A percentile compares a stretch with the other conserved stretches of the same genome.
Evolutionary conservation across 2,113 vertebrate species (phyloP).

Genomic region (Phalacrocorax aristotelis): DNA sequence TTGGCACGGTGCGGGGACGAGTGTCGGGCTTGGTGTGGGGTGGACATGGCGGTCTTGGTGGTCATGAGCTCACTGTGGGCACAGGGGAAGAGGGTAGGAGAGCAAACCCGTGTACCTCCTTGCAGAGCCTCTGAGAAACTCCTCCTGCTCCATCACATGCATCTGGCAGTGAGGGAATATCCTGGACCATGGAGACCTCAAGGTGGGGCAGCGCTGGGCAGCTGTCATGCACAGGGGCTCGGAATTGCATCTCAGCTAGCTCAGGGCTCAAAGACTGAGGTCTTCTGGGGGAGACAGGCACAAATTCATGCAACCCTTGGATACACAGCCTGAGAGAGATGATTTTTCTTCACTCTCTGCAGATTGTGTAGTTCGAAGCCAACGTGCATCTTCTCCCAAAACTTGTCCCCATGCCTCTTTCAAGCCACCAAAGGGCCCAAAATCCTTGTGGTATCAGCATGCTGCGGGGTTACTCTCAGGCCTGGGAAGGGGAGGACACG

Average conservation of each 20-base stretch:
- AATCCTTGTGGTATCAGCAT: accelerated
- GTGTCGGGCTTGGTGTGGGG: not conserved
- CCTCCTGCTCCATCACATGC: not conserved
- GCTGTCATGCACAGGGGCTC: not conserved
- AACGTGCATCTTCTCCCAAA: accelerated
- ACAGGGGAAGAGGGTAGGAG: constrained; percentile 21
- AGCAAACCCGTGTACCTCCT: not conserved
- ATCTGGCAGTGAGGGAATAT: not conserved
- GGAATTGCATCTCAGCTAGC: not conserved
- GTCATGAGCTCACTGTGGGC: constrained; percentile 14
- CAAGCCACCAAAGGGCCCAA: not conserved
- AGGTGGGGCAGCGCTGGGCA: not conserved
- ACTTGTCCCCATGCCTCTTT: accelerated
- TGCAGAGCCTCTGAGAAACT: not conserved
- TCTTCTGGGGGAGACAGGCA: not conserved
- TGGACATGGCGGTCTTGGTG: not conserved
- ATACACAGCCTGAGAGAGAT: not conserved
- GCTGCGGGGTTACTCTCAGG: not conserved
- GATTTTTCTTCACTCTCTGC: not conserved
- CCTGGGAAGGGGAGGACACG: not conserved
- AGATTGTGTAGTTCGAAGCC: not conserved
- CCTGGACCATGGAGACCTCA: accelerated
- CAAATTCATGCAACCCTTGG: not conserved
- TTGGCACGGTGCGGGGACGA: accelerated
- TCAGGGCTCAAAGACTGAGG: not conserved